These are phyloP conservation scores for Hyposoter didymator DNA, from an alignment of 2,888 invertebrate genomes.

Conservation along the genomic window DNA sequence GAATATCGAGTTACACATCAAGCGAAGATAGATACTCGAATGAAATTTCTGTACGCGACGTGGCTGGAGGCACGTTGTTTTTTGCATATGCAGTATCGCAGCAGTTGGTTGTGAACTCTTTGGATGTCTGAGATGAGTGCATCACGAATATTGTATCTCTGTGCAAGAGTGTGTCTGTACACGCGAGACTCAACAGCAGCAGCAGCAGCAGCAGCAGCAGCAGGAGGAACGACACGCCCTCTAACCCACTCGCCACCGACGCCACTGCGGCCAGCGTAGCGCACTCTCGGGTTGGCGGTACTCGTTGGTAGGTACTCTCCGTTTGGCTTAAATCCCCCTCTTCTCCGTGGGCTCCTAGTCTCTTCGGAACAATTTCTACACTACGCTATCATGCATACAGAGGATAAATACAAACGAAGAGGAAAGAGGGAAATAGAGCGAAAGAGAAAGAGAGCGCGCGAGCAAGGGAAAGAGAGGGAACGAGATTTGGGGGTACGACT, in stretches of 20 bases:
- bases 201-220: constrained; percentile 57
- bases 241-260: constrained; percentile 68
- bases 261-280: constrained; percentile 58
- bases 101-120: constrained; percentile 5
- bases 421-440: constrained; percentile 15
- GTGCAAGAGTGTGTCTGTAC: constrained; percentile 1
- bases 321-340: constrained; percentile 60
- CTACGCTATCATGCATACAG: constrained; percentile 44
- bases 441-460: not conserved
- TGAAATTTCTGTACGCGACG: constrained; percentile 15
- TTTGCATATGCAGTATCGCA: constrained; percentile 23
- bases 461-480: constrained; percentile 6
- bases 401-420: constrained; percentile 24
- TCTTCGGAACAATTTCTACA: constrained; percentile 61
- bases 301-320: constrained; percentile 64
- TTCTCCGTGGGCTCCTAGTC: constrained; percentile 28
- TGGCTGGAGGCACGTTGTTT: constrained; percentile 9
- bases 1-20: not conserved
- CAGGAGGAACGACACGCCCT: constrained; percentile 68
- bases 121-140: constrained; percentile 55
- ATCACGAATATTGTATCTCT: constrained; percentile 1
- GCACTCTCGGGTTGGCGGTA: constrained; percentile 50
- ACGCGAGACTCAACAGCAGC: not conserved
- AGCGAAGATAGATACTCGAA: not conserved
- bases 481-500: constrained; percentile 46